Base-by-base conservation (phyloP, 1,140 invertebrate species). In the Drosophila pseudoananassae region DNA sequence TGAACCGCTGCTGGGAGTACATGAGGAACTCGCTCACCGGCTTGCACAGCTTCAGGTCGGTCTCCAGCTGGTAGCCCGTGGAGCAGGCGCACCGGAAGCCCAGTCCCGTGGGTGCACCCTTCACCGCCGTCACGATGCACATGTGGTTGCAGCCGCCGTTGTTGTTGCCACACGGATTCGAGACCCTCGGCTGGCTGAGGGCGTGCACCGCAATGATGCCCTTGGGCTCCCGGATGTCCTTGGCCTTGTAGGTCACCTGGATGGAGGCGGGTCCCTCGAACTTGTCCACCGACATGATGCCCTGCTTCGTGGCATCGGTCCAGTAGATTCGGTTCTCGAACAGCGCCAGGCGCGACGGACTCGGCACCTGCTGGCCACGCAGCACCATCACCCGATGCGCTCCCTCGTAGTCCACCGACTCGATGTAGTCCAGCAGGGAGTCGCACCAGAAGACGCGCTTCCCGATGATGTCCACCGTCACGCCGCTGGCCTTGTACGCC, bases 1-100 rank as follows among this genome's bases (percentile, higher is more conserved):
- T 98, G 79, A 99, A 98, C 68, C 98, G 95, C 84, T 99, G 98
- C 79, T 99, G 98, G 0, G 98, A 99, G 92, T 99, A 99, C 94
- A 99, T 96, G 0, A 99, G 93, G 90, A 99, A 99, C 78, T 99
- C 97, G 33, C 95, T 93, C 0, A 99, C 96, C 15, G 95, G 92
- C 78, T 95, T 95, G 91, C 98, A 99, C 82, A 96, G 96, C 56
- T 95, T 94, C 23, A 97, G 93, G 91, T 98, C 96, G 0, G 92
- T 91, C 3, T 95, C 93, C 4, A 99, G 91, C 73, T 95, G 93
- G 91, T 95, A 98, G 3, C 98, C 98, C 45, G 98, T 97, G 58
- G 97, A 95, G 92, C 99, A 99, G 47, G 98, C 97, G 92, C 99
- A 99, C 6, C 97, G 93, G 90, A 96, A 99, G 0, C 97, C 98